Conservation (phyloP, 2,113 vertebrate species). For the Plecturocebus donacophilus region DNA sequence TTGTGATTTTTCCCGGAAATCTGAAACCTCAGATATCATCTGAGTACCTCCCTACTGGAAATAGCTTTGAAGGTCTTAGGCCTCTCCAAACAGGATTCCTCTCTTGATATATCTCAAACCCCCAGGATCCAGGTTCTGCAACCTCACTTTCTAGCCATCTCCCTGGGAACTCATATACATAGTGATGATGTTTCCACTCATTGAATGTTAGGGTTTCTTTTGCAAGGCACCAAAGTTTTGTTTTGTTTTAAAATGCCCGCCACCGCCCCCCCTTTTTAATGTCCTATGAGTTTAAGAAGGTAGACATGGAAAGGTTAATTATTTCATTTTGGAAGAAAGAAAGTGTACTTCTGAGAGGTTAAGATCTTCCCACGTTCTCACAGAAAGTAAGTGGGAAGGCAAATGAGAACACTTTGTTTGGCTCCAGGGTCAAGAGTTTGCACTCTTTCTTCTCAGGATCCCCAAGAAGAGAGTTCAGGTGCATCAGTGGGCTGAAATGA, state of each 20-base stretch:
- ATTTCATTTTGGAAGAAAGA: background rate
- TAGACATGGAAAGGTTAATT: background rate
- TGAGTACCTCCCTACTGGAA: background rate
- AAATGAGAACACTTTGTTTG: background rate
- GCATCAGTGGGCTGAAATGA: background rate
- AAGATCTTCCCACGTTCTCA: background rate
- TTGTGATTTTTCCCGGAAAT: background rate
- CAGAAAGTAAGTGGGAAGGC: background rate
- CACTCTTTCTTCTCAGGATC: background rate
- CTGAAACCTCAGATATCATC: background rate
- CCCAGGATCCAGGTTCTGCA: background rate
- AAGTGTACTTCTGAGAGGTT: background rate
- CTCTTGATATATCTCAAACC: background rate
- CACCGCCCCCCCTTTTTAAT: background rate
- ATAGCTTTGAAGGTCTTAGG: background rate
- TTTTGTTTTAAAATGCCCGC: background rate
- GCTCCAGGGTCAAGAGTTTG: background rate
- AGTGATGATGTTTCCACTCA: background rate
- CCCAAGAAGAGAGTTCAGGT: fast-evolving
- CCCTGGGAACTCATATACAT: background rate
- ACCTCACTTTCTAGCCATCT: background rate
- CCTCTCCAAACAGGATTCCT: background rate
- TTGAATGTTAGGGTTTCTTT: background rate
- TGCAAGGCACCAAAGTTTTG: background rate
- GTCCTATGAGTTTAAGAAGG: background rate